Evolutionary conservation across 2,113 vertebrate genomes (phyloP), one percentile per base, ranked within the genome.

Genomic region (Peromyscus californicus): DNA sequence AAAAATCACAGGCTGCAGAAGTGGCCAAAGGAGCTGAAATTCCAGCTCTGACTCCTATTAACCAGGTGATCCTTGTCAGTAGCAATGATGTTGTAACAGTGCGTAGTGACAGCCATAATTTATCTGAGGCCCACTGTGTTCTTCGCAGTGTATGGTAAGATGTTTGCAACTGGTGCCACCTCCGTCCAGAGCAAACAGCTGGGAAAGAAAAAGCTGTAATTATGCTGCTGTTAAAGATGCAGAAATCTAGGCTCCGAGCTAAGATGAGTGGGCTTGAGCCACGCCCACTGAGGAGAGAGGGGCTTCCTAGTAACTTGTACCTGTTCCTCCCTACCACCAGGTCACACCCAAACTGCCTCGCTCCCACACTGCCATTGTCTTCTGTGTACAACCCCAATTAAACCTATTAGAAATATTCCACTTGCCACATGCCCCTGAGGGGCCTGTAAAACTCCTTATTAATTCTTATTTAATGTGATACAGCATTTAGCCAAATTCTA

Each of bases 381-480:
- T 51, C 59, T 42, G 24, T 61, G 54, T 19, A 51, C 31, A 31
- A 78, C 9, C 79, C 48, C 26, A 59, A 5, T 65, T 92, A 87
- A 92, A 70, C 51, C 65, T 70, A 51, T 91, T 82, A 54, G 83
- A 80, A 91, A 75, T 24, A 45, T 7, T 61, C 80, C 59, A 36
- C 45, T 24, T 54, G 61, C 69, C 84, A 51, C 16, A 9, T 39
- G 31, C 65, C 92, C 72, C 22, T 9, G 4, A 72, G 70, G 69
- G 76, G 9, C 91, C 93, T 33, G 4, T 78, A 51, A 86, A 79
- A 65, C 84, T 85, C 91, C 69, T 96, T 75, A 83, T 97, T 92
- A 82, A 95, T 89, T 96, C 90, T 84, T 80, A 88, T n/a, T 94
- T 89, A 93, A 88, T 86, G 24, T 0, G 5, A 26, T 7, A 31